These are phyloP conservation scores for Sarcophilus harrisii DNA, from an alignment of 2,797 vertebrate species.

Conservation along the genomic window DNA sequence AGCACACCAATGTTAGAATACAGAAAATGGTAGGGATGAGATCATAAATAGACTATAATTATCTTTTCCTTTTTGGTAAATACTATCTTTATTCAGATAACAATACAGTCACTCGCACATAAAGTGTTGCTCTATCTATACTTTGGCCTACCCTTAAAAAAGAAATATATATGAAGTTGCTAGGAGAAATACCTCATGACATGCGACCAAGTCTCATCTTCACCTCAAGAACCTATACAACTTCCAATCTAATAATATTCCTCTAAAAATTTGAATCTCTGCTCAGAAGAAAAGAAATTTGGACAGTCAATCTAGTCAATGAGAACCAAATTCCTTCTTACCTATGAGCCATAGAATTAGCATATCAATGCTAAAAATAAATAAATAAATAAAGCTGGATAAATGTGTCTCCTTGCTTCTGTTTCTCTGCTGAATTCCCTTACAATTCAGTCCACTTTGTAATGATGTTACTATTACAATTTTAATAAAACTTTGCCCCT, in stretches of 20 bases:
- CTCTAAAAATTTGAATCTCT: neutral
- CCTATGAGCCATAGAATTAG: too few species aligned
- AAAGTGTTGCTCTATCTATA: neutral
- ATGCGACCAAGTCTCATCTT: neutral
- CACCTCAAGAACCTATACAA: neutral
- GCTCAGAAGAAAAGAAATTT: neutral
- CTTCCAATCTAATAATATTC: neutral
- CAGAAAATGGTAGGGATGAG: neutral
- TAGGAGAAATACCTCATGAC: neutral
- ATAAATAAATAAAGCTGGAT: too few species aligned
- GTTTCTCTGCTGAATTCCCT: too few species aligned
- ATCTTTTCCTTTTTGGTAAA: neutral
- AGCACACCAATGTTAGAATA: neutral
- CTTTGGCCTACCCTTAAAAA: neutral
- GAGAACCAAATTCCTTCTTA: too few species aligned
- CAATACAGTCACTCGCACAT: neutral
- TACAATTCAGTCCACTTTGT: too few species aligned
- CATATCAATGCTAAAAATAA: too few species aligned
- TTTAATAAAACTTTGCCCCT: too few species aligned
- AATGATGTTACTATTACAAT: too few species aligned
- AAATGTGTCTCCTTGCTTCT: too few species aligned
- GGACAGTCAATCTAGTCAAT: too few species aligned
- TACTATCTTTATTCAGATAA: neutral
- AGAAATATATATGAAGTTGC: neutral
- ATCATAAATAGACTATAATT: neutral